Conservation (phyloP, 2,888 invertebrate species). For the Petrolisthes cinctipes region DNA sequence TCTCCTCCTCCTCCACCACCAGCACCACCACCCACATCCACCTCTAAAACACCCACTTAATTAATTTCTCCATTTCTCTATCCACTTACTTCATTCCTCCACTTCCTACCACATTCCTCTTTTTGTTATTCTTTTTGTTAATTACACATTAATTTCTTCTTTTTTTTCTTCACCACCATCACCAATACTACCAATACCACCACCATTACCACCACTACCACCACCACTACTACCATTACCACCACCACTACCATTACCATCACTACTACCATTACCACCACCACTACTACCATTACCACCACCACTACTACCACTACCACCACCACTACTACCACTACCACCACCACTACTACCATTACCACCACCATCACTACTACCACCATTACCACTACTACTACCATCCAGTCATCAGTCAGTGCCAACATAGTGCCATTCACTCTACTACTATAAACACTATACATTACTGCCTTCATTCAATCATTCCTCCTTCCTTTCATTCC, state of each 20-base stretch:
- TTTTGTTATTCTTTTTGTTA: too few species aligned
- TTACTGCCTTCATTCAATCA: too few species aligned
- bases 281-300: neutral
- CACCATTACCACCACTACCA: neutral
- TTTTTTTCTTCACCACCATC: neutral
- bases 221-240: neutral
- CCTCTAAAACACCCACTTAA: too few species aligned
- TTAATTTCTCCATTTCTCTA: too few species aligned
- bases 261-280: conserved; percentile 3
- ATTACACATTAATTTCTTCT: too few species aligned
- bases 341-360: neutral
- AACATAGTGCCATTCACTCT: neutral
- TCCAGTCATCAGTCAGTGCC: neutral
- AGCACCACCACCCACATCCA: too few species aligned
- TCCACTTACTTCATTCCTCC: too few species aligned
- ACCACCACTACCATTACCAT: conserved; percentile 1
- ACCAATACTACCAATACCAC: neutral
- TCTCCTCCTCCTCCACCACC: too few species aligned
- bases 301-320: neutral
- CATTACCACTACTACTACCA: neutral
- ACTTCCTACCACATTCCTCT: too few species aligned
- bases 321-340: neutral
- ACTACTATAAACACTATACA: too few species aligned
- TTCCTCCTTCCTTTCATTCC: too few species aligned
- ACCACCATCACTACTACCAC: conserved; percentile 14